phyloP scores from a whole-genome alignment of 2,888 invertebrate genomes.

The Drosophila bunnanda region DNA sequence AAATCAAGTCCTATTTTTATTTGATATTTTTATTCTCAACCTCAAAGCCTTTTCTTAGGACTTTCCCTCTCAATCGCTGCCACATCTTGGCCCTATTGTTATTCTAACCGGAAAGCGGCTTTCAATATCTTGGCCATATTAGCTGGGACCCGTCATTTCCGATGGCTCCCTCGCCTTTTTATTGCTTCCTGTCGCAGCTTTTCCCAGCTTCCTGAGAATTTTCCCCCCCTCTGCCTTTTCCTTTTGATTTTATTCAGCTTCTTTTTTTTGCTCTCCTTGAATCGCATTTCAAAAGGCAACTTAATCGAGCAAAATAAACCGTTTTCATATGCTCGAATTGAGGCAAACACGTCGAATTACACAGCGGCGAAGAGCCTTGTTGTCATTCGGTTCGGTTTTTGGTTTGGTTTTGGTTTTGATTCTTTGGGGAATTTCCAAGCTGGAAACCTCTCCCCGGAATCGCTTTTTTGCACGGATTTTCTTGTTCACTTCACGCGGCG shows the following conservation, averaged over 20 bases:
- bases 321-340: conserved; percentile 81
- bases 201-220: conserved; percentile 39
- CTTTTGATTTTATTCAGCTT: conserved; percentile 13
- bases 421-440: conserved; percentile 65
- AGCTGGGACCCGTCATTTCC: conserved; percentile 19
- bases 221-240: conserved; percentile 7
- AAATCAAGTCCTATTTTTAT: not conserved
- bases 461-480: conserved; percentile 53
- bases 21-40: not conserved
- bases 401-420: conserved; percentile 9
- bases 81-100: conserved; percentile 55
- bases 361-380: conserved; percentile 42
- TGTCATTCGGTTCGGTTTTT: conserved; percentile 46
- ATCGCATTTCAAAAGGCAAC: conserved; percentile 76
- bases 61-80: not conserved
- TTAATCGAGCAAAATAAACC: conserved; percentile 84
- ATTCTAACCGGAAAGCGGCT: conserved; percentile 52
- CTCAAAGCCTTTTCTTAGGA: not conserved
- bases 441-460: conserved; percentile 8
- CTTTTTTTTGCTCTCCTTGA: conserved; percentile 1
- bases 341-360: conserved; percentile 79
- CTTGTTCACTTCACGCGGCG: conserved; percentile 46
- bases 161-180: conserved; percentile 50
- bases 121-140: conserved; percentile 46
- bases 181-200: conserved; percentile 69